Evolutionary conservation across 2,113 vertebrate genomes (phyloP).

Genomic region (Argyrosomus japonicus): DNA sequence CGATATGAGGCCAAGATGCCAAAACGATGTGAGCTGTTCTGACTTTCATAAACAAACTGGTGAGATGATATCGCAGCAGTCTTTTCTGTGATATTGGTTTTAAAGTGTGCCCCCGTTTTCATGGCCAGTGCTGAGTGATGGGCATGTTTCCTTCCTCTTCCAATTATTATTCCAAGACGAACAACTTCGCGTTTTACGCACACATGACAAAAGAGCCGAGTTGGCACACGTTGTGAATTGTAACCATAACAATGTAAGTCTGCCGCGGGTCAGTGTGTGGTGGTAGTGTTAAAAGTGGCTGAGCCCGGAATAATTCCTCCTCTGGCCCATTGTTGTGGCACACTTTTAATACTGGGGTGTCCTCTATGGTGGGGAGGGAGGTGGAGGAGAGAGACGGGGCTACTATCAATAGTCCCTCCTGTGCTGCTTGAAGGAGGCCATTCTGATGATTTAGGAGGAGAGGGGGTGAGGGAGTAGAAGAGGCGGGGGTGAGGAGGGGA

Average conservation of each 20-base stretch:
- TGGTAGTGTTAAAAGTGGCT: constrained; percentile 42
- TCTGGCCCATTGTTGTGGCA: constrained; percentile 84
- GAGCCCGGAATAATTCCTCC: constrained; percentile 62
- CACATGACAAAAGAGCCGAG: constrained; percentile 29
- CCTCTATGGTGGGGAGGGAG: constrained; percentile 27
- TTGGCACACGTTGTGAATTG: constrained; percentile 69
- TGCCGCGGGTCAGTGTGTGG: constrained; percentile 57
- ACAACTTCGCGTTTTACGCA: constrained; percentile 28
- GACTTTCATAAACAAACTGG: neutral
- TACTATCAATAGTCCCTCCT: constrained; percentile 77
- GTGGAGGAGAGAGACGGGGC: neutral
- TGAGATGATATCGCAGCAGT: neutral
- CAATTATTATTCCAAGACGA: neutral
- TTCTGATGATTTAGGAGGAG: constrained; percentile 82
- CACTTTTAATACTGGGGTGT: constrained; percentile 74
- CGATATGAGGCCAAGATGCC: too few relatives aligned
- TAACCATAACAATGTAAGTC: constrained; percentile 65
- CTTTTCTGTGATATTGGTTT: neutral
- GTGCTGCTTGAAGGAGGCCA: constrained; percentile 79
- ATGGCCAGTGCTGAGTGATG: neutral
- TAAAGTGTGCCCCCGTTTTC: too few relatives aligned
- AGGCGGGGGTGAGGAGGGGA: neutral
- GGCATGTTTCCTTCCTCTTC: neutral
- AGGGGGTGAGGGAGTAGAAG: constrained; percentile 48
- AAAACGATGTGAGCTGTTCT: too few relatives aligned